A percentile compares a stretch with the other conserved stretches of the same genome.
These are phyloP conservation scores for Synanthedon vespiformis DNA, from an alignment of 2,888 invertebrate genomes.

Conservation along the genomic window DNA sequence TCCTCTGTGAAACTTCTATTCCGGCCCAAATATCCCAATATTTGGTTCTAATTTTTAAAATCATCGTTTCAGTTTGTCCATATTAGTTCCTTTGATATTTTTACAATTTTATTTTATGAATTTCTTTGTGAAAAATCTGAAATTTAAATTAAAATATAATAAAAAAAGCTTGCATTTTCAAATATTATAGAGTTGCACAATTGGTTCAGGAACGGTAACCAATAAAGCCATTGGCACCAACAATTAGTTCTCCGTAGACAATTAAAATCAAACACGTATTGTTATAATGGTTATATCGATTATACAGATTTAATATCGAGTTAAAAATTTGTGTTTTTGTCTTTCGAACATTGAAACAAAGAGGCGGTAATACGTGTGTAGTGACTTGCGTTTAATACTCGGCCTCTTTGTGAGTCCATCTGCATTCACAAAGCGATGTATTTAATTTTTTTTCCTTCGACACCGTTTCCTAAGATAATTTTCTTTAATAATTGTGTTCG, in stretches of 20 bases:
- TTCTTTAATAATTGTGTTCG: conserved; percentile 47
- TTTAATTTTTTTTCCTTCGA: conserved; percentile 36
- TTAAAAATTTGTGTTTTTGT: conserved; percentile 55
- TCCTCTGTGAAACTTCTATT: too few relatives aligned
- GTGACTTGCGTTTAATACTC: conserved; percentile 56
- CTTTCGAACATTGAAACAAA: conserved; percentile 55
- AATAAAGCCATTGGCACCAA: conserved; percentile 1
- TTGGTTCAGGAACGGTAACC: too few relatives aligned
- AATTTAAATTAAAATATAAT: too few relatives aligned
- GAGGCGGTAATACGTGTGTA: conserved; percentile 62
- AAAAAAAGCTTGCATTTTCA: too few relatives aligned
- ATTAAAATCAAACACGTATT: conserved; percentile 40
- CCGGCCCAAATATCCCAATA: too few relatives aligned
- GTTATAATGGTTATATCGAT: conserved; percentile 46
- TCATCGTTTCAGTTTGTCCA: too few relatives aligned
- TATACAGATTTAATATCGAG: conserved; percentile 20
- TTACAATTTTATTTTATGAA: too few relatives aligned
- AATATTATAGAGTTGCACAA: too few relatives aligned
- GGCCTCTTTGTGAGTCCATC: conserved; percentile 43
- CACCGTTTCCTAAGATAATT: conserved; percentile 42
- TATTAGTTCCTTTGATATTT: too few relatives aligned
- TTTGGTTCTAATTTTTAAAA: too few relatives aligned
- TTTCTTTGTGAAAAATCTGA: too few relatives aligned
- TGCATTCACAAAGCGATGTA: conserved; percentile 49
- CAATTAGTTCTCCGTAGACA: conserved; percentile 12